A percentile compares a stretch with the other conserved stretches of the same genome.
These are phyloP conservation scores for Antheraea yamamai DNA, from an alignment of 2,888 invertebrate genomes.

Conservation along the genomic window DNA sequence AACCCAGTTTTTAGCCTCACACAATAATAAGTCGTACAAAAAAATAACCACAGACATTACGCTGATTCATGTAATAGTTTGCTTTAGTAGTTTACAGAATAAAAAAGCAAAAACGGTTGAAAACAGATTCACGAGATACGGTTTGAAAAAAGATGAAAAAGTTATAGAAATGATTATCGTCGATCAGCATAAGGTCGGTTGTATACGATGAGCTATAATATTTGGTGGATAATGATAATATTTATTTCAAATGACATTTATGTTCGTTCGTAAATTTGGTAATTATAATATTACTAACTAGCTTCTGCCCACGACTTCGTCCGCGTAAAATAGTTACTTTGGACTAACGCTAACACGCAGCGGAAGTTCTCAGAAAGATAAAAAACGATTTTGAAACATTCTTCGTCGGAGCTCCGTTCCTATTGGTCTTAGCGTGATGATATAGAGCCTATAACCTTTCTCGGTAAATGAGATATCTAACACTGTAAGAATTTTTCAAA, in stretches of 20 bases:
- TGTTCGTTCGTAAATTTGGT: too few species aligned
- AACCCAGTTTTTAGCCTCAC: background rate
- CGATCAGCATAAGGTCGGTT: constrained; percentile 1
- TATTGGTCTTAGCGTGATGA: too few species aligned
- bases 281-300: too few species aligned
- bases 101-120: background rate
- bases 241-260: background rate
- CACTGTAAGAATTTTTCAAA: too few species aligned
- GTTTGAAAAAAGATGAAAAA: background rate
- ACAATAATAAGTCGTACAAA: background rate
- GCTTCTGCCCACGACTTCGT: too few species aligned
- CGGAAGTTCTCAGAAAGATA: too few species aligned
- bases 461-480: too few species aligned
- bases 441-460: too few species aligned
- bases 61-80: constrained; percentile 16
- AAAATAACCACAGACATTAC: constrained; percentile 3
- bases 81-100: constrained; percentile 7
- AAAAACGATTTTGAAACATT: too few species aligned
- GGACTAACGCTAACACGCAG: too few species aligned
- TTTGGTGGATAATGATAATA: background rate
- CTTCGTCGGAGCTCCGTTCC: too few species aligned
- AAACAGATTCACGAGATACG: background rate
- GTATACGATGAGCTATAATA: background rate
- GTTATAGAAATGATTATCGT: background rate
- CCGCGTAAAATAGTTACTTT: too few species aligned